Conservation (phyloP, 1,140 invertebrate genomes). For the Heterodera carotae region DNA sequence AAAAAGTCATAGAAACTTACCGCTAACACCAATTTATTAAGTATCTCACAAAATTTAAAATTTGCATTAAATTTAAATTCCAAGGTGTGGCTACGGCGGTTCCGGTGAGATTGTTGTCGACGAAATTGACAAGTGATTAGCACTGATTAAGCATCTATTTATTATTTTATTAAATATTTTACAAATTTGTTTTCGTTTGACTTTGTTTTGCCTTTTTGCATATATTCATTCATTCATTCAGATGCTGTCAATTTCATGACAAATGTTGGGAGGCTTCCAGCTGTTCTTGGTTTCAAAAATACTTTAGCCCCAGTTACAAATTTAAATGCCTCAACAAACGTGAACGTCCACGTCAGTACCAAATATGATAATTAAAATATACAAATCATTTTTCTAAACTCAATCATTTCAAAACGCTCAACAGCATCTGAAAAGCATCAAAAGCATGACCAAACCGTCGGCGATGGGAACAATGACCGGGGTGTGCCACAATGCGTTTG, state of each 20-base stretch:
- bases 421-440: not conserved
- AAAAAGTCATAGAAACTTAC: too few species aligned
- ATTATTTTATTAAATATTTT: not conserved
- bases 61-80: too few species aligned
- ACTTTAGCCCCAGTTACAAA: not conserved
- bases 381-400: not conserved
- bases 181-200: too few species aligned
- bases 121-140: not conserved
- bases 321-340: not conserved
- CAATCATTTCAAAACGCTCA: not conserved
- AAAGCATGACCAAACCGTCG: not conserved
- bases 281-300: not conserved
- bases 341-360: not conserved
- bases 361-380: not conserved
- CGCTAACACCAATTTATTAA: too few species aligned
- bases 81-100: not conserved
- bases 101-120: not conserved
- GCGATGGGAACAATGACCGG: too few species aligned
- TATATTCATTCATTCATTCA: not conserved
- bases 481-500: not conserved
- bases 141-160: not conserved
- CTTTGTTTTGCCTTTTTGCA: too few species aligned
- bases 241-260: not conserved
- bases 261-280: not conserved
- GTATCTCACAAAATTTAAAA: too few species aligned